Percentiles rank a stretch among this genome's conserved stretches.
These are phyloP conservation scores for Microcebus lehilahytsara DNA, from an alignment of 2,113 vertebrate genomes.

Conservation along the genomic window DNA sequence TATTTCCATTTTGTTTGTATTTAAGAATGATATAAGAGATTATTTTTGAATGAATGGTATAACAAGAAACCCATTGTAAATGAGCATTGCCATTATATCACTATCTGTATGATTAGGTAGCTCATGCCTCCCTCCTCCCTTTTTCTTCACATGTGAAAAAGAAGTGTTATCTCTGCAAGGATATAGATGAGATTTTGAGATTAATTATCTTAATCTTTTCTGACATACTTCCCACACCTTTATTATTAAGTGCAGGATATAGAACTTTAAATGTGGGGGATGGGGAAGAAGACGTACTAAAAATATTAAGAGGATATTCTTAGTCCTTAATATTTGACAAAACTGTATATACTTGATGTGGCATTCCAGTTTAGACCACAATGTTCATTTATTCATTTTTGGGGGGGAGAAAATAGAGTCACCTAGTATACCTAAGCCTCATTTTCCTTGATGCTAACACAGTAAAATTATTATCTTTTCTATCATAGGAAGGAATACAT, in stretches of 20 bases:
- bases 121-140: rapidly evolving
- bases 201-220: constrained; percentile 16
- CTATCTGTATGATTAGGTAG: neutral
- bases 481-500: neutral
- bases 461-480: constrained; percentile 13
- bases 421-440: neutral
- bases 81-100: neutral
- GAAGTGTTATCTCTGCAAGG: neutral
- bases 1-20: neutral
- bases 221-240: neutral
- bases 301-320: neutral
- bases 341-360: neutral
- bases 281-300: neutral
- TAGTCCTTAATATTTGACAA: neutral
- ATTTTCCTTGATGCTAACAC: neutral
- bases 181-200: neutral
- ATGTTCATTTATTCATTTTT: neutral
- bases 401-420: neutral
- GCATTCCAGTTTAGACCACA: neutral
- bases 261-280: neutral
- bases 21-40: neutral
- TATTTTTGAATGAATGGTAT: neutral
- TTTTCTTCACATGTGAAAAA: neutral
- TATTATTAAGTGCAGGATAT: neutral
- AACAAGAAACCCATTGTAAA: neutral